Base-by-base conservation (phyloP, 2,797 vertebrate species). In the Pempheris klunzingeri region DNA sequence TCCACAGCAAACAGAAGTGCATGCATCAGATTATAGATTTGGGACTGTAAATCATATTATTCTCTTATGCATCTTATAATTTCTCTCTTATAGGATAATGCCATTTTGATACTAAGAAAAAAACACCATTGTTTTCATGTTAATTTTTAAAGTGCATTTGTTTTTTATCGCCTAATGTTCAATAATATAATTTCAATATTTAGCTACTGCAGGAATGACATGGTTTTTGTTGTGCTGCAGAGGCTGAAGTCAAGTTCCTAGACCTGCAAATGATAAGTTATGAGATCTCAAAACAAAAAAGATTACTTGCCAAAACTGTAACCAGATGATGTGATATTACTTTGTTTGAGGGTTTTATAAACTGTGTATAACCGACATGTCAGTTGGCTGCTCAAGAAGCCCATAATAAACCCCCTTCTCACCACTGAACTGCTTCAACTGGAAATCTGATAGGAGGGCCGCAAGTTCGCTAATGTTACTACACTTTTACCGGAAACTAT, bases 371-470 rank as follows among this genome's bases (percentile, higher is more conserved):
- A 8, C 18, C 43, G 1, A 24, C 58, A 14, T 36, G 26, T 70
- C 32, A 28, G 34, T 11, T 58, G 63, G 49, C 43, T 46, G 52
- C 15, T 46, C 32, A 53, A 39, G 44, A 46, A 43, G 68, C 22
- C 53, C 20, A 64, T 77, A 55, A 85, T 81, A 81, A 87, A 84
- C 71, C 74, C 26, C 5, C 69, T 44, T 61, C 78, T 64, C 77
- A 79, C 74, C 61, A 17, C 64, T 74, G 57, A 87, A 90, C 85
- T 77, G 83, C 49, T 87, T 78, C 67, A 92, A 89, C 85, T 84
- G 78, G 93, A 94, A 95, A 96, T 84, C 64, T 85, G 92, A 96
- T 86, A 90, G 80, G 47, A 83, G 71, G 46, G 61, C 57, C 1
- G 13, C 17, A 87, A 82, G 78, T 15, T 58, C 0, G 0, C 32